Evolutionary conservation across 2,888 invertebrate genomes (phyloP), one percentile per base, ranked within the genome.

Genomic region (Thecocarcelia acutangulata): DNA sequence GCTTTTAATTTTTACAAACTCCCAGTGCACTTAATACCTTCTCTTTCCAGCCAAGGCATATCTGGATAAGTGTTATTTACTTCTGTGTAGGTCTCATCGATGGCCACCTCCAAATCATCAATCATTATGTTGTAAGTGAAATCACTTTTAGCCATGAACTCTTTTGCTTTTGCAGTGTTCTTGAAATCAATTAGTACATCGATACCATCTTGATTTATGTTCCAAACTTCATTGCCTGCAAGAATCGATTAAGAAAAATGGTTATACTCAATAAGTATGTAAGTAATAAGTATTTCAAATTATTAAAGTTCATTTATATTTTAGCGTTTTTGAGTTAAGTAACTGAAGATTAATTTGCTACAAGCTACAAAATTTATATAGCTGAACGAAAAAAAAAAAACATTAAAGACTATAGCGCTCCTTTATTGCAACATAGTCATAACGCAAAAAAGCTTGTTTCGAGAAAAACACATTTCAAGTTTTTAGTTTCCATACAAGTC

Each of bases 51-150:
- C 89, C 89, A 89, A 3, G 89, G 90, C 83, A 86, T 85, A 17
- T 78, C 52, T 0, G 93, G 92, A 19, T 93, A 90, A 0, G 92
- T 92, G 28, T 95, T 95, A 88, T 95, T 96, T 88, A 96, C 95
- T 77, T 93, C 93, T 80, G 83, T 84, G 66, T 89, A 90, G 0
- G 88, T 89, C 52, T 90, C 88, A 72, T 96, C 93, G 64, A 96
- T 96, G 54, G 95, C 94, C 85, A 92, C 91, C 88, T 96, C 96
- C 13, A 97, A 89, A 89, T 97, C 94, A n/a, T 94, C 92, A 84
- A 97, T 96, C 80, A 95, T 91, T 2, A 96, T 90, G 56, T 94
- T 92, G 88, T 93, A 96, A 12, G 92, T 89, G 75, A 96, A 93
- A 42, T 93, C 92, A 72, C 93, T 92, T 66, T 93, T 92, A 44